Conservation (phyloP, 2,888 invertebrate species). For the Campaea margaritaria region DNA sequence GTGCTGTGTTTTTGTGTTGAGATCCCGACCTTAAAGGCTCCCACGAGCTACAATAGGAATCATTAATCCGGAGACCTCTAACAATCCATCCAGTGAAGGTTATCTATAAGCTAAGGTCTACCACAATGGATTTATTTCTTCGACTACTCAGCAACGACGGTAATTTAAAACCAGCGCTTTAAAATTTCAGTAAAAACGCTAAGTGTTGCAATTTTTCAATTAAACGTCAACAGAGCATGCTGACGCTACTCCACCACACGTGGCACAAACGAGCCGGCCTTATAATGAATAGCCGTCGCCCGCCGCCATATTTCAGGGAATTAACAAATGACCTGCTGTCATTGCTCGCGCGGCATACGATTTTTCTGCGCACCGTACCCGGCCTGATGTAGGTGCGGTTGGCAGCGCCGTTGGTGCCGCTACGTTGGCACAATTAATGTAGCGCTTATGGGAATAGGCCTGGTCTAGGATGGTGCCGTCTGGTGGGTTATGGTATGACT, state of each 20-base stretch:
- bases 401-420: slow-evolving; percentile 52
- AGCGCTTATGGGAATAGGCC: slow-evolving; percentile 53
- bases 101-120: no score
- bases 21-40: no score
- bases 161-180: no score
- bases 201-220: background rate
- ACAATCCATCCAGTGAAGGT: no score
- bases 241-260: slow-evolving; percentile 71
- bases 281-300: slow-evolving; percentile 83
- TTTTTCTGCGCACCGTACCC: slow-evolving; percentile 83
- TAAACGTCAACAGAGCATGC: slow-evolving; percentile 39
- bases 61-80: no score
- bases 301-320: slow-evolving; percentile 82
- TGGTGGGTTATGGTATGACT: slow-evolving; percentile 12
- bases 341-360: slow-evolving; percentile 74
- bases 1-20: no score
- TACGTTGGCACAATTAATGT: slow-evolving; percentile 61
- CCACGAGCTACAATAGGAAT: no score
- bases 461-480: slow-evolving; percentile 34
- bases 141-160: no score
- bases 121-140: no score
- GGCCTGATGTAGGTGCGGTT: slow-evolving; percentile 81
- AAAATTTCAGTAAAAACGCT: background rate
- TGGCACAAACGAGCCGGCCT: slow-evolving; percentile 81
- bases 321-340: slow-evolving; percentile 84